phyloP scores from a whole-genome alignment of 2,113 vertebrate genomes.

The Physeter macrocephalus region DNA sequence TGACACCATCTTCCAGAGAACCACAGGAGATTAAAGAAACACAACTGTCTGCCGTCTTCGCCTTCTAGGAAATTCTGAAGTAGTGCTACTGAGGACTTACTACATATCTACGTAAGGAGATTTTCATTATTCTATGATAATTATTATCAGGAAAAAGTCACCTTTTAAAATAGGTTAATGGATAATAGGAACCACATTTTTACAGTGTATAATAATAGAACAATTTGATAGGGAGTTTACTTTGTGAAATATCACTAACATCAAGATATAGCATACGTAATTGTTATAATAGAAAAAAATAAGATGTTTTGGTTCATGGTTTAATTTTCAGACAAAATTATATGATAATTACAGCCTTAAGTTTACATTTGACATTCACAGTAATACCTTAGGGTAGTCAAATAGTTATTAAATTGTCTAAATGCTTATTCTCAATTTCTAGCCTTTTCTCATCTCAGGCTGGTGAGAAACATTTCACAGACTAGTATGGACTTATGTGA shows the following conservation, averaged over 20 bases:
- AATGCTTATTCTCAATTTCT: neutral
- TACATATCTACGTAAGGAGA: neutral
- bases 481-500: too few species aligned
- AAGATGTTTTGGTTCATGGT: neutral
- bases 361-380: neutral
- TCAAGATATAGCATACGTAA: neutral
- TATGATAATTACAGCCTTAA: neutral
- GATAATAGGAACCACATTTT: neutral
- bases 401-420: neutral
- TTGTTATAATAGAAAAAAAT: neutral
- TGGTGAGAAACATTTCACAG: neutral
- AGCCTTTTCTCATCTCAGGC: neutral
- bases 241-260: neutral
- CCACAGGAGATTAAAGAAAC: neutral
- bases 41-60: rapidly evolving
- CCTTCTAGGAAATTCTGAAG: neutral
- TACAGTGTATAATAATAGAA: neutral
- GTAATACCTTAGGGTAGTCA: neutral
- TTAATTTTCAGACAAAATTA: neutral
- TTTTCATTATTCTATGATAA: neutral
- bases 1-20: neutral
- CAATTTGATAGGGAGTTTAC: neutral
- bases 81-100: neutral
- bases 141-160: neutral
- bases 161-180: neutral